These are phyloP conservation scores for Chironex yamaguchii DNA, from an alignment of 30 jellyfish, hydroid and myxozoan genomes.

Conservation along the genomic window DNA sequence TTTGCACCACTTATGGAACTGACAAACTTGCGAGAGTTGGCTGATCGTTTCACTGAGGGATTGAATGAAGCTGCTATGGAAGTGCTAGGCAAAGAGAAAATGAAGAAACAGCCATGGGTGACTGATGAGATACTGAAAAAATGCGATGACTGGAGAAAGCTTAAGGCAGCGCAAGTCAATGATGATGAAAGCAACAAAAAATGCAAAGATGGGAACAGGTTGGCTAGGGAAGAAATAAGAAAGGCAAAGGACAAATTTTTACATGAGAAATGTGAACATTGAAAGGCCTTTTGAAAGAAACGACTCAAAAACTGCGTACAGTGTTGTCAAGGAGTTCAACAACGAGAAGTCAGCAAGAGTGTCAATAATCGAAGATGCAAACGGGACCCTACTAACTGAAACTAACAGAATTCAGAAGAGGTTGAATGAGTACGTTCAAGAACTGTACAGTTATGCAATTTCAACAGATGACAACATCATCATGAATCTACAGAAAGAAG, in stretches of 20 bases:
- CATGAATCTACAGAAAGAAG: not conserved
- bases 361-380: slow-evolving; percentile 36
- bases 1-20: slow-evolving; percentile 48
- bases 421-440: slow-evolving; percentile 45
- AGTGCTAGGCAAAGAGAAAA: slow-evolving; percentile 35
- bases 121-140: slow-evolving; percentile 43
- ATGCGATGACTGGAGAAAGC: slow-evolving; percentile 38
- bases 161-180: slow-evolving; percentile 11
- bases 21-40: slow-evolving; percentile 18
- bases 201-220: slow-evolving; percentile 22
- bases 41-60: slow-evolving; percentile 38
- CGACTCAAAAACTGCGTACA: slow-evolving; percentile 14
- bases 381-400: slow-evolving; percentile 42
- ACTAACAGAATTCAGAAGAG: slow-evolving; percentile 19
- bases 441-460: slow-evolving; percentile 37
- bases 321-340: slow-evolving; percentile 49
- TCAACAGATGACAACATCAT: slow-evolving; percentile 6
- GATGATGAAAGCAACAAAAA: slow-evolving; percentile 20
- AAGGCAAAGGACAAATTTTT: slow-evolving; percentile 40
- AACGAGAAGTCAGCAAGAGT: slow-evolving; percentile 41
- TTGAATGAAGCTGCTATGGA: slow-evolving; percentile 56
- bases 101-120: slow-evolving; percentile 55
- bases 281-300: slow-evolving; percentile 34
- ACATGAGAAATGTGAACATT: slow-evolving; percentile 19
- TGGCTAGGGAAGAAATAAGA: not conserved